Conservation (phyloP, 1,140 invertebrate genomes). For the Eueides isabella region DNA sequence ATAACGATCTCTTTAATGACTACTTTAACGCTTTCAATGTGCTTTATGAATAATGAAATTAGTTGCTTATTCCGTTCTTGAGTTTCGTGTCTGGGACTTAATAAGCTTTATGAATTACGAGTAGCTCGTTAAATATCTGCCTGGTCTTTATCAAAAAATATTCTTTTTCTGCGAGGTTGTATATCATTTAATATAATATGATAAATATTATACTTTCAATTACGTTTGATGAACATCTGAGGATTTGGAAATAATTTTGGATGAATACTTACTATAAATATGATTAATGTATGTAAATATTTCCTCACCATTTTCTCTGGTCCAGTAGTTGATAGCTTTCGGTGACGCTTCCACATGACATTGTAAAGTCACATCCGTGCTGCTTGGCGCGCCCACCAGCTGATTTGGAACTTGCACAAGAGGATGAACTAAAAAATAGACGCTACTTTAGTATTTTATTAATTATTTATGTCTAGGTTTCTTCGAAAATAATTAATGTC, state of each 20-base stretch:
- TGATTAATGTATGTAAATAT: background rate
- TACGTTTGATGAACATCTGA: background rate
- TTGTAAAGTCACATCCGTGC: conserved; percentile 91
- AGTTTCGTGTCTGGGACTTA: conserved; percentile 74
- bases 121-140: conserved; percentile 61
- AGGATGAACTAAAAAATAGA: conserved; percentile 87
- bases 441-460: background rate
- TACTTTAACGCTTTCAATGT: conserved; percentile 80
- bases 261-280: background rate
- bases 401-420: conserved; percentile 93
- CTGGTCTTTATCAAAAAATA: conserved; percentile 58
- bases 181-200: background rate
- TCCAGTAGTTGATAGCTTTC: conserved; percentile 94
- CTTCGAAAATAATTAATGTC: too few relatives aligned
- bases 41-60: conserved; percentile 82
- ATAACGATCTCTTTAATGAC: conserved; percentile 74
- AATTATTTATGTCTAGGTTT: background rate
- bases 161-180: conserved; percentile 14
- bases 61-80: conserved; percentile 79
- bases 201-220: background rate
- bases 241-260: background rate
- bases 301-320: conserved; percentile 88
- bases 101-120: conserved; percentile 75
- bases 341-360: conserved; percentile 94
- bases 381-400: conserved; percentile 90